Conservation (phyloP, 2,797 vertebrate genomes). For the Chiloscyllium punctatum region DNA sequence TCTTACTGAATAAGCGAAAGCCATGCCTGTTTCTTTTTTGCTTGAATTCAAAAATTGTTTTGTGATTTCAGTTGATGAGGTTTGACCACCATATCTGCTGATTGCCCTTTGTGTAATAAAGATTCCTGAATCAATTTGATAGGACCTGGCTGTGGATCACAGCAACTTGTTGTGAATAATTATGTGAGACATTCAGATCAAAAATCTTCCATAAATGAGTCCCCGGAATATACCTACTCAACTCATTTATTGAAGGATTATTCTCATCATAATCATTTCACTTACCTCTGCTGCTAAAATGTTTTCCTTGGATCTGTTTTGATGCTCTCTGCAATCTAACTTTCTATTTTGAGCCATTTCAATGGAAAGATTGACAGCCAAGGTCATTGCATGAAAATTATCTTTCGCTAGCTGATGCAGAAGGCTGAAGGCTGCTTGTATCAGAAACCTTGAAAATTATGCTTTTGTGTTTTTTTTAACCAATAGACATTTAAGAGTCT, state of each 20-base stretch:
- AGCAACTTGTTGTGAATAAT: neutral
- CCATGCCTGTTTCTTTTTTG: neutral
- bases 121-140: neutral
- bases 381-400: neutral
- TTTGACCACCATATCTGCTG: neutral
- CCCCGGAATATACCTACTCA: neutral
- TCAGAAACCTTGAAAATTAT: constrained; percentile 10
- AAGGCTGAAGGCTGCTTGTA: constrained; percentile 26
- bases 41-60: neutral
- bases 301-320: neutral
- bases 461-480: constrained; percentile 47
- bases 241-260: neutral
- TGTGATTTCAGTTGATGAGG: neutral
- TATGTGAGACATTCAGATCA: neutral
- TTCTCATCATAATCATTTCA: neutral
- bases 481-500: constrained; percentile 46
- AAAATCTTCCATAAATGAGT: neutral
- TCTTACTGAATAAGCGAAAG: neutral
- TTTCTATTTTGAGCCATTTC: neutral
- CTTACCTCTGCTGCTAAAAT: neutral
- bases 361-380: neutral
- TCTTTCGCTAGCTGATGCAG: neutral
- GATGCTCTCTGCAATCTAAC: neutral
- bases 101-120: neutral
- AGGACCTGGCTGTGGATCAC: neutral